Evolutionary conservation across 1,140 invertebrate genomes (phyloP), one percentile per base, ranked within the genome.

Genomic region (Rhagoletis pomonella): DNA sequence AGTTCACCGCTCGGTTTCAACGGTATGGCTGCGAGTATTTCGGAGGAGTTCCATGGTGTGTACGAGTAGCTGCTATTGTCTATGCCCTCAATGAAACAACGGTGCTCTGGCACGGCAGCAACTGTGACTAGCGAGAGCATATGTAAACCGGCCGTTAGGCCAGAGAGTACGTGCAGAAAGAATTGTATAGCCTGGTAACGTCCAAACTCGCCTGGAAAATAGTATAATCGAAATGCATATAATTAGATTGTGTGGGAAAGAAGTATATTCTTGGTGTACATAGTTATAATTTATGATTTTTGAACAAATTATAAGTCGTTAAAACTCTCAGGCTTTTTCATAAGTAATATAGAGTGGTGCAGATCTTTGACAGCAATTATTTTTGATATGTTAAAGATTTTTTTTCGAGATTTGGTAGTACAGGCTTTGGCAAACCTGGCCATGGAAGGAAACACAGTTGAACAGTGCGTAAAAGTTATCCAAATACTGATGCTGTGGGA

Each of bases 91-190:
- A 97, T 94, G 89, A 94, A 94, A 92, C 96, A 97, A 88, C 95
- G 95, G 92, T 97, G 96, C 14, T 96, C 95, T 0, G 97, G 97
- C 39, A 97, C 96, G 2, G 96, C 96, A 1, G 96, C 96, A 0
- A 97, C 96, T 0, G 96, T 97, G 3, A 96, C 94, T 50, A 97
- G 91, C 0, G 96, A 96, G 60, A 97, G 90, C 96, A 97, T 97
- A 90, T 97, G 96, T 88, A 97, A 93, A 2, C 96, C 97, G 19
- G 96, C 96, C 2, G 96, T 96, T 87, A 97, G 91, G 3, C 95
- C 96, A 7, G 96, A 95, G 42, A 97, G 90, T n/a, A 97, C 94
- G 89, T 97, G 96, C 0, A 97, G 94, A 5, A 95, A 93, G 90
- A 96, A 97, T 90, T 97, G 97, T 89, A 95, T 95, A 84, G 94